phyloP scores from a whole-genome alignment of 2,797 vertebrate genomes.

The Arctocebus calabarensis region DNA sequence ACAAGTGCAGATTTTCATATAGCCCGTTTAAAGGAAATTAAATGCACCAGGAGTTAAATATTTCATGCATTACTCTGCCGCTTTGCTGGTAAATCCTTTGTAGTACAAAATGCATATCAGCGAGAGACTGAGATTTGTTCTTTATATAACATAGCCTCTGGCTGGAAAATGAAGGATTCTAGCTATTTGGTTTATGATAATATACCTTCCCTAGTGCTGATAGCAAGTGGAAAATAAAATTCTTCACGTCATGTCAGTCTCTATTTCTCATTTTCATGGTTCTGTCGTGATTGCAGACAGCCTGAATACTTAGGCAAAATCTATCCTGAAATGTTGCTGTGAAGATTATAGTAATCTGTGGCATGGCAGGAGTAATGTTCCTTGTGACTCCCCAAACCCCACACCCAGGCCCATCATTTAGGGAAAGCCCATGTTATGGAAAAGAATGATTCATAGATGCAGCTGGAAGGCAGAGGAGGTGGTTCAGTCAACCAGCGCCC shows the following conservation, averaged over 20 bases:
- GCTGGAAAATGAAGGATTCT: constrained; percentile 42
- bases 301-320: constrained; percentile 14
- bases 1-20: constrained; percentile 45
- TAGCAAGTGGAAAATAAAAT: constrained; percentile 64
- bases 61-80: constrained; percentile 39
- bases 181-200: constrained; percentile 60
- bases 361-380: not conserved
- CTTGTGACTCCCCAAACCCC: not conserved
- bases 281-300: constrained; percentile 6
- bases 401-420: not conserved
- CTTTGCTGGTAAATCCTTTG: constrained; percentile 57
- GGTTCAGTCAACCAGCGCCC: not conserved
- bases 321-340: constrained; percentile 42
- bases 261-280: constrained; percentile 49
- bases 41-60: constrained; percentile 50
- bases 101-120: constrained; percentile 23
- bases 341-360: constrained; percentile 33
- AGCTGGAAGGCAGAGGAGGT: constrained; percentile 16
- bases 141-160: constrained; percentile 48
- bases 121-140: constrained; percentile 56
- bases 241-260: constrained; percentile 50
- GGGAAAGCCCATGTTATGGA: not conserved
- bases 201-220: constrained; percentile 47
- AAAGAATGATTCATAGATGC: constrained; percentile 21
- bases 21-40: constrained; percentile 47